Base-by-base conservation (phyloP, 2,888 invertebrate genomes). In the Lapara coniferarum region DNA sequence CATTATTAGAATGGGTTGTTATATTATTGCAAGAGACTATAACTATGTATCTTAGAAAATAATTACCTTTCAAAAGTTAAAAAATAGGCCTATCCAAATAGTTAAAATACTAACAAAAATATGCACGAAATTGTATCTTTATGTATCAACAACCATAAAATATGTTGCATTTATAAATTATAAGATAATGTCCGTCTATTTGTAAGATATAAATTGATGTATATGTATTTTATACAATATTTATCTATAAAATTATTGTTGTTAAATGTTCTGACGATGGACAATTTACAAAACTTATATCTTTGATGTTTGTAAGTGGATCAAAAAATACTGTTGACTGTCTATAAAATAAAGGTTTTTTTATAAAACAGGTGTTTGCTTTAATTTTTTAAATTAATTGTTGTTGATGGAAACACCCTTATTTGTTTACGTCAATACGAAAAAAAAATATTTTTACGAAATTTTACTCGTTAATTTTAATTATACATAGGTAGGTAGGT, bases 271-370 rank as follows among this genome's bases (percentile, higher is more conserved):
- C 10, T 13, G 19, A 49, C 13, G 10, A 19, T 8, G 19, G 16
- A 49, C 49, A 49, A 63, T 63, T 63, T 63, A 63, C 63, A 63
- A 63, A 49, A 37, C 37, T 37, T 37, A 37, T 59, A 59, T 59
- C 44, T 59, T 63, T 49, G 63, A 63, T 63, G 63, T 63, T 63
- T 63, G 19, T 63, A 49, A 16, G 46, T 63, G 63, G 19, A 63
- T 63, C 63, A 49, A 63, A 46, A 37, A 46, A 49, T 63, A 19
- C 19, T 63, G 63, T 63, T 63, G 49, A 63, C 19, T 63, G 63
- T 63, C 70, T n/a, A 70, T 75, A 44, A 25, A 63, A 63, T 63
- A 63, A 63, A 63, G 19, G n/a, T n/a, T 46, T 63, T 63, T 63
- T 10, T 19, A 19, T 16, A 49, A 63, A 63, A 63, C 13, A 56